phyloP scores from a whole-genome alignment of 2,797 vertebrate species.

The Gymnocypris eckloni region DNA sequence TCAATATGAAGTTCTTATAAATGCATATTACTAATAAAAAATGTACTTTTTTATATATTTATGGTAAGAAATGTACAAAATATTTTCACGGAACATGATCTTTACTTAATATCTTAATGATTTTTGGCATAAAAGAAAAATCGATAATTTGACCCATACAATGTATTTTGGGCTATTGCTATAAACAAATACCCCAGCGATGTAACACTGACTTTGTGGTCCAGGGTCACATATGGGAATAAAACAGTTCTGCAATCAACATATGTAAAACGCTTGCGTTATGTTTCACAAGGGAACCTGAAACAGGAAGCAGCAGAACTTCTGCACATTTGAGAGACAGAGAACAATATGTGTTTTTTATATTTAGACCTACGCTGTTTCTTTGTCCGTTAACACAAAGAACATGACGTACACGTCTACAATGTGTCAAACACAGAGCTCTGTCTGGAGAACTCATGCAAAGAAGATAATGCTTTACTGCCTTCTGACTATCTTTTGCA shows the following conservation, averaged over 20 bases:
- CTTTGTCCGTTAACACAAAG: constrained; percentile 32
- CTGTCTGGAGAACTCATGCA: neutral
- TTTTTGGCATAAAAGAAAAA: too few relatives aligned
- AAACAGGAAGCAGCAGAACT: constrained; percentile 55
- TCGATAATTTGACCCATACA: too few relatives aligned
- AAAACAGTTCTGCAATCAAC: neutral
- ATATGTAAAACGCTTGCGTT: constrained; percentile 17
- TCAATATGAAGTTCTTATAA: too few relatives aligned
- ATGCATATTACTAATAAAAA: too few relatives aligned
- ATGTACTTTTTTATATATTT: too few relatives aligned
- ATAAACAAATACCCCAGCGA: too few relatives aligned
- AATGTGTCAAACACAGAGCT: neutral
- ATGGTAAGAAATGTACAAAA: too few relatives aligned
- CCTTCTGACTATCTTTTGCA: neutral
- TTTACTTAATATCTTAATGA: too few relatives aligned
- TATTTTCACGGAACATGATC: too few relatives aligned
- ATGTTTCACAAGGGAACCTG: constrained; percentile 56
- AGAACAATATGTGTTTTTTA: constrained; percentile 47
- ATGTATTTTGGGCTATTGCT: too few relatives aligned
- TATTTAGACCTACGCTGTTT: constrained; percentile 43
- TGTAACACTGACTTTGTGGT: too few relatives aligned
- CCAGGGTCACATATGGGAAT: constrained; percentile 6
- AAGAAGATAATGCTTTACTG: neutral
- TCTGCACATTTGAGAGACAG: constrained; percentile 46
- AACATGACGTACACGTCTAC: constrained; percentile 8